phyloP scores from a whole-genome alignment of 2,797 vertebrate genomes.

The Urosaurus nigricauda region DNA sequence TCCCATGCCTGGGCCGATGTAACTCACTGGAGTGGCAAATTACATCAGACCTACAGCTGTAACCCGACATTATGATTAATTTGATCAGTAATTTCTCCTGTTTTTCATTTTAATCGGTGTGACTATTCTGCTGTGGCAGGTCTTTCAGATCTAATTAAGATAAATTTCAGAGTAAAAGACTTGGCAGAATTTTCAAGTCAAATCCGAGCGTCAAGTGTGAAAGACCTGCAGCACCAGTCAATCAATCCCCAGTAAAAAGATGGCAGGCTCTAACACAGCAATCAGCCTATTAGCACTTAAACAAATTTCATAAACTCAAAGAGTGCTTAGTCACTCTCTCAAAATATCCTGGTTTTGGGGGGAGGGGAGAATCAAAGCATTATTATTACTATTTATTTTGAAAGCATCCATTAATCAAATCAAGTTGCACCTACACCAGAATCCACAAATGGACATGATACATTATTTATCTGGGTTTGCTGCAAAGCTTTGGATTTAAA shows the following conservation, averaged over 20 bases:
- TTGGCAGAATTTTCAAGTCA: slow-evolving; percentile 94
- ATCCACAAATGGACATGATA: slow-evolving; percentile 58
- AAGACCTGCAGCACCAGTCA: slow-evolving; percentile 94
- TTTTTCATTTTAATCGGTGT: slow-evolving; percentile 99
- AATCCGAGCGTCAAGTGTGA: slow-evolving; percentile 95
- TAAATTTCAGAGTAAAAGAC: slow-evolving; percentile 99
- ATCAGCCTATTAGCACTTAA: slow-evolving; percentile 98
- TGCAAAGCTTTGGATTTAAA: slow-evolving; percentile 45
- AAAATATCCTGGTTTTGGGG: slow-evolving; percentile 65
- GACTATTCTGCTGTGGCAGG: slow-evolving; percentile 99
- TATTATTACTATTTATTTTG: slow-evolving; percentile 48
- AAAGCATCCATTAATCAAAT: slow-evolving; percentile 45
- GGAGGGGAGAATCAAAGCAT: neutral
- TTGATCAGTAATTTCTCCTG: slow-evolving; percentile 99
- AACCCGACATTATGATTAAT: slow-evolving; percentile 99
- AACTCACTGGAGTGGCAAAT: slow-evolving; percentile 99
- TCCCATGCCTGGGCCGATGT: slow-evolving; percentile 92
- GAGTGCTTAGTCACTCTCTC: slow-evolving; percentile 89
- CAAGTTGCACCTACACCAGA: slow-evolving; percentile 41
- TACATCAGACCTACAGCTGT: slow-evolving; percentile 99
- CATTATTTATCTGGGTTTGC: slow-evolving; percentile 41
- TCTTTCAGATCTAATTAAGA: slow-evolving; percentile 99
- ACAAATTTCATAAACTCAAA: slow-evolving; percentile 95
- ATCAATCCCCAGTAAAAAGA: slow-evolving; percentile 89
- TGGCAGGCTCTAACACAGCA: slow-evolving; percentile 81